Percentiles rank a stretch among this genome's conserved stretches.
phyloP scores from a whole-genome alignment of 1,140 invertebrate species.

The Andricus grossulariae region DNA sequence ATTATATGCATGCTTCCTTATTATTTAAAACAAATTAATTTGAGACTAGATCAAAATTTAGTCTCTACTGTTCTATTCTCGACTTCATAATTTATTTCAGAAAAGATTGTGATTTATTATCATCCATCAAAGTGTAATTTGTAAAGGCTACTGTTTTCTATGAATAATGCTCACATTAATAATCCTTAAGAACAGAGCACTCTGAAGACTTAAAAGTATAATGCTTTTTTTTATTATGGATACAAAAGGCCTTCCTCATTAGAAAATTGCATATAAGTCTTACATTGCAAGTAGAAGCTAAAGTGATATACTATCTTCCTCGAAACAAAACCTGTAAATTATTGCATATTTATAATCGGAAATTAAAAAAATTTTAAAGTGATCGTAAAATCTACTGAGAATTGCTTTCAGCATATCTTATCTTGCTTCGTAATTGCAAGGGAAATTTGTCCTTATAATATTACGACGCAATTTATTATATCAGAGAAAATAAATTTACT shows the following conservation, averaged over 20 bases:
- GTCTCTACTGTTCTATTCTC: no score
- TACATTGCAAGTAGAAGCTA: background rate
- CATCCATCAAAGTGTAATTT: background rate
- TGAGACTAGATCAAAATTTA: no score
- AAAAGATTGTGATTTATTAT: background rate
- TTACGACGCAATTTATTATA: constrained; percentile 10
- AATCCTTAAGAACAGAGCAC: background rate
- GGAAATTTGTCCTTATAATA: constrained; percentile 2
- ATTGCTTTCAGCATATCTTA: constrained; percentile 24
- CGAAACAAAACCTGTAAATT: background rate
- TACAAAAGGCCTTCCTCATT: background rate
- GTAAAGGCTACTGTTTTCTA: constrained; percentile 13
- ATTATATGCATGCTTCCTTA: no score
- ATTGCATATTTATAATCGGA: background rate
- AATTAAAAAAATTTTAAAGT: background rate
- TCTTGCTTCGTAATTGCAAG: background rate
- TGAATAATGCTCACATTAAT: constrained; percentile 1
- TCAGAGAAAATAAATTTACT: background rate
- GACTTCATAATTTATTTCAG: background rate
- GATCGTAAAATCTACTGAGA: constrained; percentile 1
- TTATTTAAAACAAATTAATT: no score
- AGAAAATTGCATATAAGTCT: background rate
- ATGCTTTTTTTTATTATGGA: background rate
- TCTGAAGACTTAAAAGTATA: background rate
- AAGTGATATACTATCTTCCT: background rate